Percentiles rank a stretch among this genome's conserved stretches.
Evolutionary conservation across 2,797 vertebrate genomes (phyloP).

Genomic region (Phaenicophaeus curvirostris): DNA sequence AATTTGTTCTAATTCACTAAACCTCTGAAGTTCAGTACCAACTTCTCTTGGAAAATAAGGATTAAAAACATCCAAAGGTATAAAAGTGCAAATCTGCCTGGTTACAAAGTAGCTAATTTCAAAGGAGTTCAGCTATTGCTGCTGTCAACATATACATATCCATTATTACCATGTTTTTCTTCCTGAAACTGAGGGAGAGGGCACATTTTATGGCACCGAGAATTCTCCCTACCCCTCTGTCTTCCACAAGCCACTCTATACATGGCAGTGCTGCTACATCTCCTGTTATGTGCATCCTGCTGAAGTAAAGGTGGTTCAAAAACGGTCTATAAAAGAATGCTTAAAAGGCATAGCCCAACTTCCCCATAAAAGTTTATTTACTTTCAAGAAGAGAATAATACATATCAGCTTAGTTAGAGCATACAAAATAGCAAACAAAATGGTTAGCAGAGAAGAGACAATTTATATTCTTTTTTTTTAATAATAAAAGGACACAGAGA

Average conservation of each 20-base stretch:
- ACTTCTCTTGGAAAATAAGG: background rate
- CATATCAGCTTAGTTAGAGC: background rate
- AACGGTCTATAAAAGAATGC: background rate
- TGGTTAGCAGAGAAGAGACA: background rate
- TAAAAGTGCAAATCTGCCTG: background rate
- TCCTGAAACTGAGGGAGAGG: background rate
- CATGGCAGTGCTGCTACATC: rapidly evolving
- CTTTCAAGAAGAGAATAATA: background rate
- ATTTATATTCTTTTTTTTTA: background rate
- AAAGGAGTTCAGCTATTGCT: background rate
- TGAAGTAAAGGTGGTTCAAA: background rate
- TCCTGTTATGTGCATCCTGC: background rate
- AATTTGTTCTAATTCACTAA: background rate
- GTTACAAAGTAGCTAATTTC: background rate
- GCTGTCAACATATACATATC: background rate
- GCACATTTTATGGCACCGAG: background rate
- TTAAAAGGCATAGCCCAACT: background rate
- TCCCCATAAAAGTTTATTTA: background rate
- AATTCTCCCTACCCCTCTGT: background rate
- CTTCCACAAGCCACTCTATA: background rate
- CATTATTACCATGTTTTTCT: background rate
- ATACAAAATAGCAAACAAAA: background rate
- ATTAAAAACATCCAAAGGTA: background rate
- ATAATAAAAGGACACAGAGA: background rate
- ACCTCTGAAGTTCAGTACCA: background rate